Evolutionary conservation across 2,888 invertebrate species (phyloP), one percentile per base, ranked within the genome.

Genomic region (Drosophila diplacantha): DNA sequence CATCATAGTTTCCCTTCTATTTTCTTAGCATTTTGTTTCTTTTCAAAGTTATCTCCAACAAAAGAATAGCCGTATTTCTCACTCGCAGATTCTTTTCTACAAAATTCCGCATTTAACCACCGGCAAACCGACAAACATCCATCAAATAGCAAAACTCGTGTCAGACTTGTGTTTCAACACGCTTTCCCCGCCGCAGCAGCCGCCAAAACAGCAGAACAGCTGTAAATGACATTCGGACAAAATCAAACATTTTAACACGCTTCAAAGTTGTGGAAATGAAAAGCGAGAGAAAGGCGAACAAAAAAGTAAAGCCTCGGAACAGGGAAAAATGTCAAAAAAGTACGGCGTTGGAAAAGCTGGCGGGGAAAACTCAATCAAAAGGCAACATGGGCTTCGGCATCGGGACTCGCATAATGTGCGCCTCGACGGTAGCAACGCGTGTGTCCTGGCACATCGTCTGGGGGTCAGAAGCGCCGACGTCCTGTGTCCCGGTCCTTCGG

Each of bases 181-280:
- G 37, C 61, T 63, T 61, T 63, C 67, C 51, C 61, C 57, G 51
- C 50, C 80, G 80, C 84, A 80, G 83, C 80, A 73, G 75, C 39
- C 26, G 18, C 46, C 14, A 8, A 11, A 32, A 18, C 22, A 43
- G 49, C 49, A 38, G 61, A 54, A 82, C 81, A 82, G 83, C 81
- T 81, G 81, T 81, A 81, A 74, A 69, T 81, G 81, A 81, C 81
- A 82, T 80, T 84, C 71, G 70, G 69, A 71, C 77, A 76, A 80
- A 81, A 84, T 83, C 83, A 81, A 84, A 84, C 73, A 83, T 82
- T 77, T 80, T 71, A 78, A 82, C 83, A 84, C 74, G 83, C 81
- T 80, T 72, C 84, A 76, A 79, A 83, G 75, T 81, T 81, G 67
- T 41, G 62, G 43, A 47, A 46, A 57, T 53, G 38, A 63, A 80